These are phyloP conservation scores for Lepidochrysops patricia DNA, from an alignment of 2,888 invertebrate genomes.

Conservation along the genomic window DNA sequence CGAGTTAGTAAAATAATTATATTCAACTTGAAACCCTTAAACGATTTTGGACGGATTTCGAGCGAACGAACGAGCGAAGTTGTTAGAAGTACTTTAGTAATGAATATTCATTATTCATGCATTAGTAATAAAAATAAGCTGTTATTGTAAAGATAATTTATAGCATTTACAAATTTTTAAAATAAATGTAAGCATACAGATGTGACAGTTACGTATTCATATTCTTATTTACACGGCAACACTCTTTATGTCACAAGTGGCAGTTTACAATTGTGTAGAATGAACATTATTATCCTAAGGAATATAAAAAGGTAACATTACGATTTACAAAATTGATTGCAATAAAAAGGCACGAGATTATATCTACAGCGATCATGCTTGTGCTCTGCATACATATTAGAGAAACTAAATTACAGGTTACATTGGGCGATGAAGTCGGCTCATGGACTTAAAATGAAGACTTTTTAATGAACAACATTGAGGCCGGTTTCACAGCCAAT, in stretches of 20 bases:
- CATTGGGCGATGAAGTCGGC: neutral
- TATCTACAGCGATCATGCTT: slow-evolving; percentile 13
- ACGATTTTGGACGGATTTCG: slow-evolving; percentile 7
- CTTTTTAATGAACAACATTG: too few relatives aligned
- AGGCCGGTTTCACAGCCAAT: too few relatives aligned
- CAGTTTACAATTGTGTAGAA: slow-evolving; percentile 12
- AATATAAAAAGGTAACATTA: slow-evolving; percentile 8
- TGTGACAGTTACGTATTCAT: slow-evolving; percentile 4
- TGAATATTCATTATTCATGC: neutral
- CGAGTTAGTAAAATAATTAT: neutral
- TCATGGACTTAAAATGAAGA: neutral
- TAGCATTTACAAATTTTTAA: neutral
- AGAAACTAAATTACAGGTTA: neutral
- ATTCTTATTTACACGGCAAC: slow-evolving; percentile 5
- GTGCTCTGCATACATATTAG: neutral
- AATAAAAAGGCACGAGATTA: slow-evolving; percentile 10
- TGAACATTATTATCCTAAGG: slow-evolving; percentile 1
- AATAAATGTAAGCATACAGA: neutral
- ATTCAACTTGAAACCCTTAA: slow-evolving; percentile 9
- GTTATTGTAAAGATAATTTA: neutral
- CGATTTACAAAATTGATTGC: slow-evolving; percentile 8
- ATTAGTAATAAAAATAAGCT: neutral
- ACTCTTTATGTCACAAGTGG: slow-evolving; percentile 6
- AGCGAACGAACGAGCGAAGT: neutral
- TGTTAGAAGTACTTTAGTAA: neutral